Conservation (phyloP, 2,797 vertebrate genomes). For the Limosa lapponica region DNA sequence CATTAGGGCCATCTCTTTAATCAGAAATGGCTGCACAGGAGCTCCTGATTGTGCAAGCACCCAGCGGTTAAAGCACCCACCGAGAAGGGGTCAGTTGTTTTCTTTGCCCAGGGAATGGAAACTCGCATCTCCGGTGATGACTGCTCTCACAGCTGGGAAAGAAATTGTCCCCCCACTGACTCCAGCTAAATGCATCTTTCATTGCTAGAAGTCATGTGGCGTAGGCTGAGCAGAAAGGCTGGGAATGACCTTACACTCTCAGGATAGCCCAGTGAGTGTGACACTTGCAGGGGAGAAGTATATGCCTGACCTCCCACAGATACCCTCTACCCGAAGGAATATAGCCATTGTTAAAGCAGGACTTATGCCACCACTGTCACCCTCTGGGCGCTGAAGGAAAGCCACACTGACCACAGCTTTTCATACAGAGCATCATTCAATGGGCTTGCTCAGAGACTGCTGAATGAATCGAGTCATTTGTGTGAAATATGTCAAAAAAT, state of each 20-base stretch:
- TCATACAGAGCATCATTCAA: background rate
- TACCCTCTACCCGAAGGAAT: background rate
- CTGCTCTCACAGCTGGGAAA: background rate
- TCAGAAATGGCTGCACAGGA: background rate
- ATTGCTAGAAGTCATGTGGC: background rate
- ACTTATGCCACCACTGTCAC: background rate
- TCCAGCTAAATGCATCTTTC: slow-evolving; percentile 4
- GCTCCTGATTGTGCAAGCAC: background rate
- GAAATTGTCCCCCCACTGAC: background rate
- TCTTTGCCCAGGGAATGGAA: background rate
- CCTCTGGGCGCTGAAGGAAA: background rate
- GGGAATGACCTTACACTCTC: background rate
- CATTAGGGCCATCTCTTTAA: rapidly evolving
- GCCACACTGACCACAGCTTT: background rate
- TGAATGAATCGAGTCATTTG: background rate
- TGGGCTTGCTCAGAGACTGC: background rate
- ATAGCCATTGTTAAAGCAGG: background rate
- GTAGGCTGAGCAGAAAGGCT: background rate
- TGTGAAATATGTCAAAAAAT: background rate
- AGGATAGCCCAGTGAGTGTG: background rate
- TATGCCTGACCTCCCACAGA: background rate
- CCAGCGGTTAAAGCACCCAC: background rate
- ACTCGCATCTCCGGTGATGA: background rate
- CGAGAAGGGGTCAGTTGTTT: background rate
- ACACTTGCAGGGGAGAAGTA: background rate